Evolutionary conservation across 2,113 vertebrate genomes (phyloP).

Genomic region (Mustelus asterias): DNA sequence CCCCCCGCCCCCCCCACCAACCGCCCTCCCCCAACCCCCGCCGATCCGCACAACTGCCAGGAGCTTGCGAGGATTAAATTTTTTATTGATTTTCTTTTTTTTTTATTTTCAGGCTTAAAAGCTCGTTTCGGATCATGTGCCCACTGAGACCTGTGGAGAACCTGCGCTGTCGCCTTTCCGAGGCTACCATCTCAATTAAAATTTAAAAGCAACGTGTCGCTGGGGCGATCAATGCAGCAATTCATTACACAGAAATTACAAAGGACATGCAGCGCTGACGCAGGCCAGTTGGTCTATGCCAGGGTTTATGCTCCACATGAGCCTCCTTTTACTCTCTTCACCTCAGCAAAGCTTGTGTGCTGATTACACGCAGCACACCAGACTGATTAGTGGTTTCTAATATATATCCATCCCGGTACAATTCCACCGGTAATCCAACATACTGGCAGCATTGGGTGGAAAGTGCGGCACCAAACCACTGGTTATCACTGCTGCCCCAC

Average conservation of each 20-base stretch:
- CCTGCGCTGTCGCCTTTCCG: neutral
- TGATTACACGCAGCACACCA: neutral
- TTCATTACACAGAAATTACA: neutral
- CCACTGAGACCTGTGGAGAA: neutral
- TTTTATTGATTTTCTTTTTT: neutral
- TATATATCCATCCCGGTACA: neutral
- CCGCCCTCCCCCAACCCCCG: no score
- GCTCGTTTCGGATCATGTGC: neutral
- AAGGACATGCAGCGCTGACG: neutral
- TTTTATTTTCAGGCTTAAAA: neutral
- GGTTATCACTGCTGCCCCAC: no score
- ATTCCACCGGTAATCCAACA: neutral
- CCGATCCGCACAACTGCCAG: neutral
- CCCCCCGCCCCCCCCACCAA: no score
- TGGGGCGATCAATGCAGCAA: neutral
- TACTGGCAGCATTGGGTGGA: neutral
- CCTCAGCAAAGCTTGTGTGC: neutral
- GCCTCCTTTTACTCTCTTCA: neutral
- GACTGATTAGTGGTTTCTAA: neutral
- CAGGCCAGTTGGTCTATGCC: neutral
- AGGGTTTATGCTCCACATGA: neutral
- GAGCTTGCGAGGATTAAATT: neutral
- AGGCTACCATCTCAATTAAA: neutral
- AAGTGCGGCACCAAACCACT: neutral
- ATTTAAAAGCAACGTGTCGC: neutral